These are phyloP conservation scores for Drosophila antonietae DNA, from an alignment of 2,888 invertebrate species.

Conservation along the genomic window DNA sequence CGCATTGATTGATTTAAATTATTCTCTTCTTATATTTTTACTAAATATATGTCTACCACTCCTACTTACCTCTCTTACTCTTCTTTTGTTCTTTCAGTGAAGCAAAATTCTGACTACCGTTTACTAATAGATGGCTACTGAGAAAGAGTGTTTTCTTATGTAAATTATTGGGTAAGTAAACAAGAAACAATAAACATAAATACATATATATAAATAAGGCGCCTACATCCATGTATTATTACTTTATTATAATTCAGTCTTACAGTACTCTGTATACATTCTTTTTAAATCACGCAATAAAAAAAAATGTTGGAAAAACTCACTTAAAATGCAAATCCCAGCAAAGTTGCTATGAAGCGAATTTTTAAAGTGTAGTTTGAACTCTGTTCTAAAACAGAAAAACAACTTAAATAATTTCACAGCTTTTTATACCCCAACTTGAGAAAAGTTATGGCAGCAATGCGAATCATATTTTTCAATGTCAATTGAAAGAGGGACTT, in stretches of 20 bases:
- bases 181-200: neutral
- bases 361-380: neutral
- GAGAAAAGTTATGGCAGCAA: slow-evolving; percentile 32
- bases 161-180: slow-evolving; percentile 1
- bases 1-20: neutral
- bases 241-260: neutral
- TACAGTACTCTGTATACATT: neutral
- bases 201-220: neutral
- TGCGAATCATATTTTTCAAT: slow-evolving; percentile 34
- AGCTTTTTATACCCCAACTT: slow-evolving; percentile 9
- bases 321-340: slow-evolving; percentile 9
- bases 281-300: neutral
- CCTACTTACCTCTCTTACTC: no score
- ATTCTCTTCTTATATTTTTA: no score
- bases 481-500: slow-evolving; percentile 27
- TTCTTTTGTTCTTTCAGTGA: slow-evolving; percentile 3
- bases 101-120: neutral
- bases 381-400: neutral
- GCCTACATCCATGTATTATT: neutral
- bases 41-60: neutral
- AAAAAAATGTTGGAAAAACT: neutral
- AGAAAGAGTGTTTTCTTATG: neutral
- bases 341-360: neutral
- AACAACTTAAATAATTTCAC: slow-evolving; percentile 14
- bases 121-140: slow-evolving; percentile 1